A percentile compares a stretch with the other conserved stretches of the same genome.
phyloP scores from a whole-genome alignment of 1,140 invertebrate species.

The Asbolus verrucosus region DNA sequence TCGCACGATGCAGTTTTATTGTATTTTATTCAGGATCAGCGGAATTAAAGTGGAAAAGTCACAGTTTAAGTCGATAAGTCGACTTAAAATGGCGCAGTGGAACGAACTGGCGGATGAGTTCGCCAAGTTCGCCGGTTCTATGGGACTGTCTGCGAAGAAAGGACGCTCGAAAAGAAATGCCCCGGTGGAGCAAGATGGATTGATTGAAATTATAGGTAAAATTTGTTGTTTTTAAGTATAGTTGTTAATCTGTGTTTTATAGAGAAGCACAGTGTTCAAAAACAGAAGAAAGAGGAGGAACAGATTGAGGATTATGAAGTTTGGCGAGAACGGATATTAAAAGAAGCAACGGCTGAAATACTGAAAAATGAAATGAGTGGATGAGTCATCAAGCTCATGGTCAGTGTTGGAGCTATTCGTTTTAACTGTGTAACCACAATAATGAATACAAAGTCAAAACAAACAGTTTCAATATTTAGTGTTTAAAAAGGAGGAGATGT shows the following conservation, averaged over 20 bases:
- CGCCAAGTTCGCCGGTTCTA: constrained; percentile 59
- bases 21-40: constrained; percentile 56
- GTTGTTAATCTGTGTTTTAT: constrained; percentile 15
- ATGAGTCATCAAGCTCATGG: no score
- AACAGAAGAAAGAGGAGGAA: constrained; percentile 39
- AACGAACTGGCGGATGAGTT: constrained; percentile 63
- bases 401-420: no score
- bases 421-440: no score
- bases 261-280: constrained; percentile 3
- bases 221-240: no score
- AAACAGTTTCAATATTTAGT: no score
- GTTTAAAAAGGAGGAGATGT: no score
- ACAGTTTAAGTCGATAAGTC: constrained; percentile 63
- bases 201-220: not conserved
- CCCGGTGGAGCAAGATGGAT: constrained; percentile 3
- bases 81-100: constrained; percentile 64
- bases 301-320: constrained; percentile 55
- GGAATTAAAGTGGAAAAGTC: constrained; percentile 63
- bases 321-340: constrained; percentile 55
- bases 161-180: constrained; percentile 7
- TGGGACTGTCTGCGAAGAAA: constrained; percentile 37
- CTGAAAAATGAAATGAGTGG: not conserved
- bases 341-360: constrained; percentile 11
- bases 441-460: no score
- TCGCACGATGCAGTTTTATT: not conserved